Conservation (phyloP, 2,888 invertebrate genomes). For the Coelopa pilipes region DNA sequence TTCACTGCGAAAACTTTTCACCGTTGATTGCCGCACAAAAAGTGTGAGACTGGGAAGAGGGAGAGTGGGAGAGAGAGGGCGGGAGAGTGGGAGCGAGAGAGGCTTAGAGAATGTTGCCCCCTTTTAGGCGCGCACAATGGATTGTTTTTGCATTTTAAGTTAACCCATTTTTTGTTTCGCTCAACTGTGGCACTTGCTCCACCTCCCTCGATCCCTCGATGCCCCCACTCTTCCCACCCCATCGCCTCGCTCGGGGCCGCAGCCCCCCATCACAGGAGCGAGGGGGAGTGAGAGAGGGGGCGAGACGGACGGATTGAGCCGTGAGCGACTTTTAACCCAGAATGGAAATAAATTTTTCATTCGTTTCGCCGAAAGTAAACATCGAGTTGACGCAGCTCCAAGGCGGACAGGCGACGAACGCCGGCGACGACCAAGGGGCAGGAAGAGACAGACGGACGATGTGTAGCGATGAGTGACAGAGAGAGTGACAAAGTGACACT, state of each 20-base stretch:
- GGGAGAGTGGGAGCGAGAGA: not conserved
- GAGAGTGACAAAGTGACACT: slow-evolving; percentile 12
- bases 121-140: slow-evolving; percentile 22
- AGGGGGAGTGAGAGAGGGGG: no score
- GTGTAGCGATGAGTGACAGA: not conserved
- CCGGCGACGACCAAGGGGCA: no score
- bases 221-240: no score
- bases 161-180: slow-evolving; percentile 33
- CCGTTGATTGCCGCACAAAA: slow-evolving; percentile 6
- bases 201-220: not conserved
- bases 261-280: no score
- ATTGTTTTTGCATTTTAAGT: slow-evolving; percentile 27
- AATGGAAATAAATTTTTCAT: slow-evolving; percentile 34
- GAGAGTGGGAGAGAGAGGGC: not conserved
- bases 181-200: not conserved
- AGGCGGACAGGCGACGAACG: not conserved
- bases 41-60: not conserved
- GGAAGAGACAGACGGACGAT: not conserved
- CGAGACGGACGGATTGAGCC: slow-evolving; percentile 19
- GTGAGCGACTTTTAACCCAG: slow-evolving; percentile 40
- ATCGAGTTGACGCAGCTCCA: slow-evolving; percentile 6
- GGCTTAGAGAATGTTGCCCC: slow-evolving; percentile 13
- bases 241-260: no score
- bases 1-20: not conserved
- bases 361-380: slow-evolving; percentile 23